phyloP scores from a whole-genome alignment of 2,888 invertebrate species.

The Hydrotaea diabolus region DNA sequence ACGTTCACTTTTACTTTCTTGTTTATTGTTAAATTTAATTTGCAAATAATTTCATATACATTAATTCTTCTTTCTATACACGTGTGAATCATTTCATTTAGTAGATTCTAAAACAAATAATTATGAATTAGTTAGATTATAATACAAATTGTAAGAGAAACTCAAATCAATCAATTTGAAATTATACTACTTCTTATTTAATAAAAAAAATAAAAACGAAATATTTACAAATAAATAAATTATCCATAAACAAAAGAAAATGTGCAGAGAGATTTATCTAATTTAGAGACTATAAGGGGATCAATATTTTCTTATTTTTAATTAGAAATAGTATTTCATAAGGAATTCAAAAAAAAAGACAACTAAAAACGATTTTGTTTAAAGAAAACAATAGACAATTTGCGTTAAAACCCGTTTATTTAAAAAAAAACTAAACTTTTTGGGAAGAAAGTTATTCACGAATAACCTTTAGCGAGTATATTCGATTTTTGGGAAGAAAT shows the following conservation, averaged over 20 bases:
- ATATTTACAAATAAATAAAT: conserved; percentile 26
- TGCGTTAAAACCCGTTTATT: too few species aligned
- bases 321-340: too few species aligned
- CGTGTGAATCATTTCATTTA: conserved; percentile 31
- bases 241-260: conserved; percentile 15
- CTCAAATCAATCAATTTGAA: conserved; percentile 1
- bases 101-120: conserved; percentile 55
- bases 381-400: too few species aligned
- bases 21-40: conserved; percentile 44
- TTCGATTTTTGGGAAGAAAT: too few species aligned
- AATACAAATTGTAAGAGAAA: conserved; percentile 43
- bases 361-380: too few species aligned
- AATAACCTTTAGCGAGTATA: too few species aligned
- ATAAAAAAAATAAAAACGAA: neutral
- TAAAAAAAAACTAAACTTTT: too few species aligned
- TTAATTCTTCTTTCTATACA: conserved; percentile 12
- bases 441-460: too few species aligned
- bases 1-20: conserved; percentile 43
- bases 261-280: neutral
- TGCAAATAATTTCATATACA: neutral
- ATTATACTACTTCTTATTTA: conserved; percentile 21
- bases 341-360: too few species aligned
- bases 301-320: too few species aligned
- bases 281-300: neutral
- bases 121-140: conserved; percentile 55